These are phyloP conservation scores for Lipophrys pholis DNA, from an alignment of 2,113 vertebrate genomes.

Conservation along the genomic window DNA sequence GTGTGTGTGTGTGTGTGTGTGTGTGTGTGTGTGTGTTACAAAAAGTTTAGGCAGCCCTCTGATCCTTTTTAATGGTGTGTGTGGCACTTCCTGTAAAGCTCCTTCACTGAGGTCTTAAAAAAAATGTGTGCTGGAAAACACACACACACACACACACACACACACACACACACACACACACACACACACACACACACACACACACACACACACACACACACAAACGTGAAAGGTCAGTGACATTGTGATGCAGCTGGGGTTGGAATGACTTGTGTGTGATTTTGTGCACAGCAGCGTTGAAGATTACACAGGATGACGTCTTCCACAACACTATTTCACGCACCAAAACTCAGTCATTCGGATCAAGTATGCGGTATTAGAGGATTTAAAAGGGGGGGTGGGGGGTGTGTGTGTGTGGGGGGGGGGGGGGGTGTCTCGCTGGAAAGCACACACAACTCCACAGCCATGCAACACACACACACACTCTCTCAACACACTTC, in stretches of 20 bases:
- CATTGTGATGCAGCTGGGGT: constrained; percentile 7
- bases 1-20: too few relatives aligned
- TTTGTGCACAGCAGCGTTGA: neutral
- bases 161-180: too few relatives aligned
- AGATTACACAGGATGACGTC: constrained; percentile 33
- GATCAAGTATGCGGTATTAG: constrained; percentile 46
- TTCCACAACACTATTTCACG: constrained; percentile 29
- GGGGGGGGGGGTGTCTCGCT: constrained; percentile 27
- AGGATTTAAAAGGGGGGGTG: constrained; percentile 22
- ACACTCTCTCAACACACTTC: constrained; percentile 56
- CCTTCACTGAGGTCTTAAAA: neutral
- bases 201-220: too few relatives aligned
- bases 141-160: too few relatives aligned
- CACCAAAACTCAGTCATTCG: constrained; percentile 40
- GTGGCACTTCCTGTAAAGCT: constrained; percentile 6
- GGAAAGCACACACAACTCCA: constrained; percentile 17
- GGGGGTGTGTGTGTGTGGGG: too few relatives aligned
- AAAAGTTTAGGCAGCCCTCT: constrained; percentile 33
- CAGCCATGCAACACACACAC: constrained; percentile 6
- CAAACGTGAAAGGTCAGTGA: constrained; percentile 39
- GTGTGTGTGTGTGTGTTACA: too few relatives aligned
- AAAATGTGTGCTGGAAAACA: neutral
- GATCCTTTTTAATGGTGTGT: constrained; percentile 11
- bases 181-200: neutral
- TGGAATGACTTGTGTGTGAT: constrained; percentile 38